A percentile compares a stretch with the other conserved stretches of the same genome.
Conservation (phyloP, 2,113 vertebrate species). For the Nothocercus nigrocapillus region DNA sequence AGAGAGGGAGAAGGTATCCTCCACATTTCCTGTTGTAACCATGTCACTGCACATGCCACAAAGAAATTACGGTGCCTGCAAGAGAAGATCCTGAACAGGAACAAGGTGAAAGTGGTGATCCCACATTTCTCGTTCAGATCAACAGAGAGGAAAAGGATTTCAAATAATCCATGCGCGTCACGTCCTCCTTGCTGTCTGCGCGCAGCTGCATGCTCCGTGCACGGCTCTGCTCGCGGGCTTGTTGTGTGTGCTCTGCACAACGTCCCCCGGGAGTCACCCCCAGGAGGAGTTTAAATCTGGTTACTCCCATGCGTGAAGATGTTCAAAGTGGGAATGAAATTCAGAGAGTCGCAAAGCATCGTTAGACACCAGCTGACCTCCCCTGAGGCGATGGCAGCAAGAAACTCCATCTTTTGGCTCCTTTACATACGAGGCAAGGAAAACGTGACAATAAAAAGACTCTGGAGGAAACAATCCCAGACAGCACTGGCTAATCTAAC, state of each 20-base stretch:
- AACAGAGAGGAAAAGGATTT: background rate
- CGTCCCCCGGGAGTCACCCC: background rate
- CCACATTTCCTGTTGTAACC: background rate
- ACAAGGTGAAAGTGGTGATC: background rate
- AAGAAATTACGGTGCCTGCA: background rate
- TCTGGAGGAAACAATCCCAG: background rate
- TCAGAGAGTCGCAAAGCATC: background rate
- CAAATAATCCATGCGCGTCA: accelerated
- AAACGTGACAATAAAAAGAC: background rate
- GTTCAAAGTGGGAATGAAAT: background rate
- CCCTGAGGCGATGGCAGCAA: background rate
- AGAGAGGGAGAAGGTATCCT: too few species aligned
- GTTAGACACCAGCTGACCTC: background rate
- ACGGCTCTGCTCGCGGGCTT: too few species aligned
- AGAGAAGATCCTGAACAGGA: background rate
- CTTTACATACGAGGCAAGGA: background rate
- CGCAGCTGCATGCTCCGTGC: background rate
- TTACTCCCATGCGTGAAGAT: background rate
- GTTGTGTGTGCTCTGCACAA: background rate
- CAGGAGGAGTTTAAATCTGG: background rate
- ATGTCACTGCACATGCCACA: accelerated
- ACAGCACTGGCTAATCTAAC: background rate
- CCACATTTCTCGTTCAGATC: background rate
- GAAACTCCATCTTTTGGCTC: background rate
- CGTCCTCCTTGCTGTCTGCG: background rate